These are phyloP conservation scores for Paratrypauchen microcephalus DNA, from an alignment of 2,797 vertebrate genomes.

Conservation along the genomic window DNA sequence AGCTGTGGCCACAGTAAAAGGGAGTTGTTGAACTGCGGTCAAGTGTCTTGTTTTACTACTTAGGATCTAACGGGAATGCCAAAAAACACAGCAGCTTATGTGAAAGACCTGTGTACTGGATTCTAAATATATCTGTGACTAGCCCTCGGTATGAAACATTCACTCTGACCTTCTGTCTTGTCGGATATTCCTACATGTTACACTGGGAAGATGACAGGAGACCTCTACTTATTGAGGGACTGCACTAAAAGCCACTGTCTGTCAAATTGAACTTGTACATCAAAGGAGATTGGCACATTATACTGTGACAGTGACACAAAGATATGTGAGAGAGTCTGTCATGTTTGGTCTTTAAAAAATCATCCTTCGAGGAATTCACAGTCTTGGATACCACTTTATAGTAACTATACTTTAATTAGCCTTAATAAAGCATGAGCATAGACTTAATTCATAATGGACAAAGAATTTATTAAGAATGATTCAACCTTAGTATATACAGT, in stretches of 20 bases:
- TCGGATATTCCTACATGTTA: conserved; percentile 64
- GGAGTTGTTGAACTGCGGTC: conserved; percentile 29
- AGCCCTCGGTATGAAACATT: conserved; percentile 71
- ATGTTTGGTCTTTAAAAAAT: conserved; percentile 28
- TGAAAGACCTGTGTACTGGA: conserved; percentile 64
- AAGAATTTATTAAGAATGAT: too few relatives aligned
- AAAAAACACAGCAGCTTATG: conserved; percentile 70
- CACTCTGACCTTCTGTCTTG: conserved; percentile 76
- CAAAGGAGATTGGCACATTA: conserved; percentile 49
- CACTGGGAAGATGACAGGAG: conserved; percentile 67
- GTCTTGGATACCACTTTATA: too few relatives aligned
- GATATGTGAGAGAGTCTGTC: conserved; percentile 43
- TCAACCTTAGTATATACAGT: too few relatives aligned
- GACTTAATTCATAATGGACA: too few relatives aligned
- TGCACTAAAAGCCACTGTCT: conserved; percentile 71
- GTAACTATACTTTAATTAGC: too few relatives aligned
- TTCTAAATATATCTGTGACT: conserved; percentile 67
- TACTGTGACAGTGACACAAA: conserved; percentile 58
- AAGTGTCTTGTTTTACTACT: conserved; percentile 66
- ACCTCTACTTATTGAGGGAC: conserved; percentile 63
- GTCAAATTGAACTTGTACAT: conserved; percentile 60
- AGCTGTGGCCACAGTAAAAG: conserved; percentile 32
- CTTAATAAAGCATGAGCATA: too few relatives aligned
- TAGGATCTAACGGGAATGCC: conserved; percentile 76
- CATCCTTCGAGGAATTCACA: background rate